Evolutionary conservation across 2,797 vertebrate species (phyloP).

Genomic region (Muscicapa striata): DNA sequence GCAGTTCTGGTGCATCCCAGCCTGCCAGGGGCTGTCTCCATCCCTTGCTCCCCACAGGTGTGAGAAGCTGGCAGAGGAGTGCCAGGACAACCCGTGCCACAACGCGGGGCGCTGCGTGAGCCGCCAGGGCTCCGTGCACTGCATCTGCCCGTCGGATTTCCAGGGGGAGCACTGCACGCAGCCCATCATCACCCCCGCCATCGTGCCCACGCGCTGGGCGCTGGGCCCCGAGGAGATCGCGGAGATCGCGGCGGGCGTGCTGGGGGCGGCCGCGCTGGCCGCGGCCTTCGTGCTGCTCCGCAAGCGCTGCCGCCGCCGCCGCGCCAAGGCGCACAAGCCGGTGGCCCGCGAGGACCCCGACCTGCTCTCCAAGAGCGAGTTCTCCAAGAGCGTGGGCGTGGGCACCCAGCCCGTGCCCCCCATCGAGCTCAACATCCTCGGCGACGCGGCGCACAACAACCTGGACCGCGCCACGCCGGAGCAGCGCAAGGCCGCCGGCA

Average conservation of each 20-base stretch:
- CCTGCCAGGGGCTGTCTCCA: neutral
- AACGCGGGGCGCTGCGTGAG: slow-evolving; percentile 79
- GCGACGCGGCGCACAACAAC: slow-evolving; percentile 75
- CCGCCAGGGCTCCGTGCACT: slow-evolving; percentile 70
- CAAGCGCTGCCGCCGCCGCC: slow-evolving; percentile 79
- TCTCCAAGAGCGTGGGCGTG: slow-evolving; percentile 83
- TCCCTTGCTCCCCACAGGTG: slow-evolving; percentile 78
- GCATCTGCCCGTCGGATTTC: slow-evolving; percentile 68
- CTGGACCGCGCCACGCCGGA: slow-evolving; percentile 79
- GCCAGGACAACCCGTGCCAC: slow-evolving; percentile 80
- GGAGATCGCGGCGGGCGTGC: slow-evolving; percentile 75
- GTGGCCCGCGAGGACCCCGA: slow-evolving; percentile 90
- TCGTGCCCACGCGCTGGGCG: slow-evolving; percentile 52
- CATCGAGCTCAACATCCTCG: slow-evolving; percentile 85
- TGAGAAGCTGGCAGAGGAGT: slow-evolving; percentile 76
- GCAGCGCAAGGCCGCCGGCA: slow-evolving; percentile 57
- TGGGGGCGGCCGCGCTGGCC: slow-evolving; percentile 75
- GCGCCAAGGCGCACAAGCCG: slow-evolving; percentile 82
- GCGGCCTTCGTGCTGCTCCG: slow-evolving; percentile 74
- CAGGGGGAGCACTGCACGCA: slow-evolving; percentile 64
- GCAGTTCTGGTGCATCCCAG: neutral
- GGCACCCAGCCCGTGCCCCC: slow-evolving; percentile 75
- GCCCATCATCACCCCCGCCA: slow-evolving; percentile 65
- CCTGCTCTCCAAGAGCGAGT: slow-evolving; percentile 83
- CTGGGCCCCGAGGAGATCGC: slow-evolving; percentile 83